Base-by-base conservation (phyloP, 2,797 vertebrate species). In the Aulostomus chinensis region DNA sequence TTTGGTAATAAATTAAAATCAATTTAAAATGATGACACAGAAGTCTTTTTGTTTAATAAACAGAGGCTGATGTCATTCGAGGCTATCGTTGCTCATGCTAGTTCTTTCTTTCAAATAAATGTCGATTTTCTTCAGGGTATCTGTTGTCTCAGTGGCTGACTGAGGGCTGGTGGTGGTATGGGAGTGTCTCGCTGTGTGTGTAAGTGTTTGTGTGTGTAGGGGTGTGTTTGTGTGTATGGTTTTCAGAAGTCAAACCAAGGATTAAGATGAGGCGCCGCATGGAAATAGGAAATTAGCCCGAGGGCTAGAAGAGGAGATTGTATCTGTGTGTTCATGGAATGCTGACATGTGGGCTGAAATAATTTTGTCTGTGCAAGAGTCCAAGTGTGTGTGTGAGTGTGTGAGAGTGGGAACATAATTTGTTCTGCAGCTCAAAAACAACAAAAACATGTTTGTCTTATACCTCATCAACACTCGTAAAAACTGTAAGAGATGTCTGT, bases 241-340 rank as follows among this genome's bases (percentile, higher is more conserved):
- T 71, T 81, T 73, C 35, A 38, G 40, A 45, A 84, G 67, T 76
- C 43, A 68, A 76, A 58, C 67, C 40, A 22, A 68, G 81, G 83
- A 87, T 89, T 88, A 87, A 55, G 52, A 73, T 51, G 47, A 83
- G 72, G 83, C 64, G 45, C 78, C 65, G 49, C 63, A 45, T 84
- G 86, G 80, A 91, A 88, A 83, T 84, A 51, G 62, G 62, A 85
- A 89, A 86, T 85, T 87, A 89, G 80, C 78, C 78, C 20, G 43
- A 58, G 73, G 79, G 63, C 65, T 50, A 16, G 14, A 60, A 70
- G 56, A 64, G 34, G 42, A 39, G 37, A 63, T 30, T 48, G 47
- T 54, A 18, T 66, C 35, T 59, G 13, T 57, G 12, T 31, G 17
- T 38, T 25, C 42, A 26, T 26, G 9, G 10, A 17, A 25, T n/a